These are phyloP conservation scores for Heliconius melpomene DNA, from an alignment of 1,140 invertebrate genomes.

Conservation along the genomic window DNA sequence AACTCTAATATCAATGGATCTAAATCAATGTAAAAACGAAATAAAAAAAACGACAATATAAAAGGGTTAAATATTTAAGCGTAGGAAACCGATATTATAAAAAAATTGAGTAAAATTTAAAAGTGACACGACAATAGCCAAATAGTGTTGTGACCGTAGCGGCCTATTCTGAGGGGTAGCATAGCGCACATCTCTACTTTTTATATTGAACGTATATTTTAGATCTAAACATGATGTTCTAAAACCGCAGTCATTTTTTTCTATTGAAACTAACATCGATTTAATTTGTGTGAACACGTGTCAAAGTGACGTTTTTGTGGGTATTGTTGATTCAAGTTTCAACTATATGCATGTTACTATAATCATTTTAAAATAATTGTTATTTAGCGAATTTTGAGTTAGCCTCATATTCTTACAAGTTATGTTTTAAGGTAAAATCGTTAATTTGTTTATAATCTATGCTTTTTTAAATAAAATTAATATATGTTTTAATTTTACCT, in stretches of 20 bases:
- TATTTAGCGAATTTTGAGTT: too few relatives aligned
- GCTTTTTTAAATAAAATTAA: too few relatives aligned
- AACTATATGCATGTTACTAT: neutral
- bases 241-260: neutral
- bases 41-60: neutral
- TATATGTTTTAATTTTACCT: neutral
- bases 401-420: too few relatives aligned
- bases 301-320: neutral
- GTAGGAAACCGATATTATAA: neutral
- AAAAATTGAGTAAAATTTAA: neutral
- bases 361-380: too few relatives aligned
- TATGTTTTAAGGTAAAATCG: too few relatives aligned
- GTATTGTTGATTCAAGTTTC: neutral
- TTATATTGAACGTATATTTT: neutral
- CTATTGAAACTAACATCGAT: neutral
- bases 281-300: neutral
- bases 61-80: neutral
- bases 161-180: too few relatives aligned
- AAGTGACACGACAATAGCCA: neutral
- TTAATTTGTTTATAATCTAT: too few relatives aligned
- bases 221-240: neutral
- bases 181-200: neutral
- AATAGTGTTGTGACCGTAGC: too few relatives aligned
- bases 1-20: neutral
- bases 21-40: neutral